Conservation (phyloP, 2,888 invertebrate genomes). For the Tenthredo scrophulariae region DNA sequence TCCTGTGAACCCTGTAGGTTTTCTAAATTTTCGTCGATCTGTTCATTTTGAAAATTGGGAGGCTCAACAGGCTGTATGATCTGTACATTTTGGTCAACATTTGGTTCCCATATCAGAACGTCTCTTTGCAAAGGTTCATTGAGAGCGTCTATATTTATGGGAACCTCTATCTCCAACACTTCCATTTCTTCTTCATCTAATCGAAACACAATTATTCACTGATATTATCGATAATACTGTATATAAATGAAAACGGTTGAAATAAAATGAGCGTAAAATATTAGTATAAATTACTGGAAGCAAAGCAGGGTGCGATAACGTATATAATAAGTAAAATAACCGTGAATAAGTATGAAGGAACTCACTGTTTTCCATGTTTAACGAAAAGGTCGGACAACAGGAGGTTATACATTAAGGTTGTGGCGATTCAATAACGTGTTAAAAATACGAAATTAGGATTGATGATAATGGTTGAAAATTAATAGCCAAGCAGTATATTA, state of each 20-base stretch:
- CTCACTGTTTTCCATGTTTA: conserved; percentile 51
- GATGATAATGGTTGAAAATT: not conserved
- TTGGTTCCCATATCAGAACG: not conserved
- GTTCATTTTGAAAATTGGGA: not conserved
- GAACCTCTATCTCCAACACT: conserved; percentile 20
- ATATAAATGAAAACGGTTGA: too few species aligned
- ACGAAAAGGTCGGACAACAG: not conserved
- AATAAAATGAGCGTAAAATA: not conserved
- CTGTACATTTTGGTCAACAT: not conserved
- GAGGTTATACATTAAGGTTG: conserved; percentile 1
- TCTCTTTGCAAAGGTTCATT: not conserved
- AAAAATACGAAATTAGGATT: not conserved
- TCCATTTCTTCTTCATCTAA: conserved; percentile 51
- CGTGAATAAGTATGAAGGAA: conserved; percentile 5
- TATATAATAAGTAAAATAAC: not conserved
- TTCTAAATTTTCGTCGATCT: not conserved
- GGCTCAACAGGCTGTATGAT: conserved; percentile 12
- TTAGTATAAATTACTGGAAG: not conserved
- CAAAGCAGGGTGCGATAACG: not conserved
- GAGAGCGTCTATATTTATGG: not conserved
- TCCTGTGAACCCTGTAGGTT: not conserved
- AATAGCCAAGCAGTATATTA: not conserved
- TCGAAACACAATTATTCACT: not conserved
- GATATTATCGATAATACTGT: not conserved
- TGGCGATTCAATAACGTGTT: not conserved